Percentiles rank a stretch among this genome's conserved stretches.
Evolutionary conservation across 2,797 vertebrate genomes (phyloP).

Genomic region (Spheniscus humboldti): DNA sequence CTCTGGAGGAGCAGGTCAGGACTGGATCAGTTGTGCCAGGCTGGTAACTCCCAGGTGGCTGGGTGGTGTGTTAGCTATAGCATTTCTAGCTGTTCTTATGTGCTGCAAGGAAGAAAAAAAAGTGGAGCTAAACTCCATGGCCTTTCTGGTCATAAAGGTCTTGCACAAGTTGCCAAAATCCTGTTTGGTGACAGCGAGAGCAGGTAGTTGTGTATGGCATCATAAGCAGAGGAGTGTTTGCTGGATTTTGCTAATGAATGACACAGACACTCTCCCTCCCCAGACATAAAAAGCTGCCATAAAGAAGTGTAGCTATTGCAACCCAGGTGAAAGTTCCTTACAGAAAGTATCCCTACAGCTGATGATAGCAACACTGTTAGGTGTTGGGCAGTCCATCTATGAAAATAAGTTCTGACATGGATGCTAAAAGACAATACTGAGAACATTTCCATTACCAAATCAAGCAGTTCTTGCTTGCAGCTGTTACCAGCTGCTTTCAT

Average conservation of each 20-base stretch:
- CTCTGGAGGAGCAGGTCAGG: neutral
- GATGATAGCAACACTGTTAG: neutral
- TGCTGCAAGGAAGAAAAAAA: neutral
- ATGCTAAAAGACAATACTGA: neutral
- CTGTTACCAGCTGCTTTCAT: constrained; percentile 45
- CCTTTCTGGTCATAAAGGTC: neutral
- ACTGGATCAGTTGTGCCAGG: neutral
- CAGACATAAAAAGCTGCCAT: neutral
- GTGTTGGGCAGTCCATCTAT: neutral
- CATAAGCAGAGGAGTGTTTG: neutral
- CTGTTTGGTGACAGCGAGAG: neutral
- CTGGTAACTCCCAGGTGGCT: neutral
- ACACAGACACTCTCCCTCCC: neutral
- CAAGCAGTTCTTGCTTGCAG: constrained; percentile 35
- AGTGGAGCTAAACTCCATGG: neutral
- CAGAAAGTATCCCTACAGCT: neutral
- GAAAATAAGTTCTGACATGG: neutral
- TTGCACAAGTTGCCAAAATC: neutral
- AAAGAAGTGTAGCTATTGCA: neutral
- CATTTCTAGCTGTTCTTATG: neutral
- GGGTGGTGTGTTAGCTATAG: neutral
- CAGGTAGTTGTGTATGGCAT: neutral
- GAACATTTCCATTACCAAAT: constrained; percentile 37
- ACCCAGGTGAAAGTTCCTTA: neutral
- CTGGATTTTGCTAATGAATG: neutral